Percentiles rank a stretch among this genome's conserved stretches.
phyloP scores from a whole-genome alignment of 2,797 vertebrate genomes.

The Gallinago stenura region DNA sequence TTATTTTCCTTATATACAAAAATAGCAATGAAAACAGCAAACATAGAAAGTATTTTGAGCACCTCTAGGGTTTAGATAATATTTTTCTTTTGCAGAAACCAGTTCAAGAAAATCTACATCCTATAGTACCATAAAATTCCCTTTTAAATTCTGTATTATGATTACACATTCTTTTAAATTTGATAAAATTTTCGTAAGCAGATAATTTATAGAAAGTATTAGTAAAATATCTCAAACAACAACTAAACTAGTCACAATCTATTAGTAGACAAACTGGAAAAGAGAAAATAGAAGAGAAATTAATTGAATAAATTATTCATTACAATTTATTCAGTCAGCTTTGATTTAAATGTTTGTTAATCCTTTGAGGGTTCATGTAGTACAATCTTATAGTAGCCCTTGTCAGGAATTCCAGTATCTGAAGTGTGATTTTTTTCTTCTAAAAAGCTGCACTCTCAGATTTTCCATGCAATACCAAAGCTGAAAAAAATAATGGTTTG shows the following conservation, averaged over 20 bases:
- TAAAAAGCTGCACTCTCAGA: background rate
- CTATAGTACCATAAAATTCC: background rate
- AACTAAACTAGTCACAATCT: conserved; percentile 29
- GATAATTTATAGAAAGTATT: conserved; percentile 10
- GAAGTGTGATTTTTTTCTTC: background rate
- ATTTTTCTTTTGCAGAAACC: background rate
- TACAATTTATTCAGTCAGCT: conserved; percentile 22
- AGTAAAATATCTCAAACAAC: conserved; percentile 35
- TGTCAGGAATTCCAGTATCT: conserved; percentile 18
- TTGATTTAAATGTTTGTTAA: conserved; percentile 56
- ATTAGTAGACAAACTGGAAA: conserved; percentile 18
- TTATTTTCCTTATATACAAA: conserved; percentile 15
- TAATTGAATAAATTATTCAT: conserved; percentile 62
- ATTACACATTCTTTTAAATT: background rate
- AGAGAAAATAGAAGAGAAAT: conserved; percentile 32
- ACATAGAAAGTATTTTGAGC: conserved; percentile 12
- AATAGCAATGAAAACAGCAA: background rate
- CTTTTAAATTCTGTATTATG: background rate
- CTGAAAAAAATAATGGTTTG: background rate
- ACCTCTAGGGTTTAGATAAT: background rate
- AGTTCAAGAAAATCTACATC: background rate
- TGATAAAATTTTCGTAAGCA: background rate
- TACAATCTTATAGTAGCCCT: background rate
- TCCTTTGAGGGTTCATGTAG: conserved; percentile 19
- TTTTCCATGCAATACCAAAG: background rate